Percentiles rank a stretch among this genome's conserved stretches.
Evolutionary conservation across 1,140 invertebrate species (phyloP).

Genomic region (Helicorthomorpha holstii): DNA sequence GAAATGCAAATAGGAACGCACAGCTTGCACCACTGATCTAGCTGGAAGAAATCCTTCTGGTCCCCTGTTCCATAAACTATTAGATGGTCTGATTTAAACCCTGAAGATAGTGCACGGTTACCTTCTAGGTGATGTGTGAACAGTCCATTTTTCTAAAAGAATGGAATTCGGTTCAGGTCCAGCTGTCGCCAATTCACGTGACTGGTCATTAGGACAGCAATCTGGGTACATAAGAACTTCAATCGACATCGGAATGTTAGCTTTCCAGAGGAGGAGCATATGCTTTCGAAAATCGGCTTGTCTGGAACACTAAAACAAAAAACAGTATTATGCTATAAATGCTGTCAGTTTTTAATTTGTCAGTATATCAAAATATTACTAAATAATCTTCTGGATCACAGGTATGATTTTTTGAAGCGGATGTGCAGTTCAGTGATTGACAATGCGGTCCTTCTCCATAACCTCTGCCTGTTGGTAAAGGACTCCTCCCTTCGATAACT

Average conservation of each 20-base stretch:
- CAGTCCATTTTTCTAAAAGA: constrained; percentile 55
- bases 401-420: constrained; percentile 26
- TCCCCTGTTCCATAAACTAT: constrained; percentile 5
- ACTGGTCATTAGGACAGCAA: constrained; percentile 35
- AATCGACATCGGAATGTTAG: constrained; percentile 45
- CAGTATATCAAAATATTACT: constrained; percentile 22
- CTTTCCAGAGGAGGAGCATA: constrained; percentile 35
- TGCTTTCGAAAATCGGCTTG: constrained; percentile 34
- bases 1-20: constrained; percentile 88
- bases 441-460: constrained; percentile 56
- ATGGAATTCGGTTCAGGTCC: constrained; percentile 32
- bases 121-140: constrained; percentile 42
- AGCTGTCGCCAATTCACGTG: constrained; percentile 26
- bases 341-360: not conserved
- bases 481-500: constrained; percentile 46
- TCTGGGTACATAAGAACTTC: constrained; percentile 50
- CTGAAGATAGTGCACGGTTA: constrained; percentile 17
- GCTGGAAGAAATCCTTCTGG: constrained; percentile 29
- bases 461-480: constrained; percentile 36
- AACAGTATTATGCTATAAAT: not conserved
- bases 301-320: constrained; percentile 29
- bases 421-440: constrained; percentile 20
- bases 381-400: constrained; percentile 35
- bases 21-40: constrained; percentile 64
- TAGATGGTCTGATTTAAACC: constrained; percentile 3